Evolutionary conservation across 2,888 invertebrate species (phyloP), one percentile per base, ranked within the genome.

Genomic region (Leucoptera coffeella): DNA sequence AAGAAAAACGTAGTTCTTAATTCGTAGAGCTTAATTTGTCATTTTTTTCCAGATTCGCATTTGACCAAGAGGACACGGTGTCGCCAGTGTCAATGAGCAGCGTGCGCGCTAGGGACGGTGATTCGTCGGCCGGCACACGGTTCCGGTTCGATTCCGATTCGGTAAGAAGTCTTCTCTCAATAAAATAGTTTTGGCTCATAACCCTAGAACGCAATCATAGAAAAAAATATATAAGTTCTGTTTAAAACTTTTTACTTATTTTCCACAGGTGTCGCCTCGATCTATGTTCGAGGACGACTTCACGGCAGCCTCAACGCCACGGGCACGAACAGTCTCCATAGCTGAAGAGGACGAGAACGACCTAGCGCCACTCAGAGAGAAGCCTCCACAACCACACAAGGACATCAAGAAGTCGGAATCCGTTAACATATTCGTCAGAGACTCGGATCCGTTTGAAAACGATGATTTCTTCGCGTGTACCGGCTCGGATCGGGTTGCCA

Each of bases 391-490:
- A 35, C 52, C 57, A 3, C 80, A 81, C 33, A 72, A 76, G 29
- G 77, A 83, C 42, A 79, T 89, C 25, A 85, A 85, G 43, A 91
- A 91, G 53, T 90, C 90, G 0, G 90, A 90, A 47, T 90, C 90
- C 3, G 83, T 90, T 6, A 90, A 91, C 54, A 92, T 92, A 41
- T 92, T 92, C 59, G 82, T 83, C 4, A 75, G 86, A 26, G 88
- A 88, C 44, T 78, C 77, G 23, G 91, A 92, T 60, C 92, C 92
- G 2, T 92, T 92, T 45, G 91, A 89, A 38, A 86, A 86, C 28
- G 87, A 88, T 40, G 88, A 89, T 38, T 91, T 91, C 58, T 92
- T 92, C 47, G 80, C 75, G 8, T 64, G 67, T 35, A 67, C 72
- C 0, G 69, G 71, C 0, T 67, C 72, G 0, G 71, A 67, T 29